Evolutionary conservation across 2,113 vertebrate genomes (phyloP).

Genomic region (Trogon surrucura): DNA sequence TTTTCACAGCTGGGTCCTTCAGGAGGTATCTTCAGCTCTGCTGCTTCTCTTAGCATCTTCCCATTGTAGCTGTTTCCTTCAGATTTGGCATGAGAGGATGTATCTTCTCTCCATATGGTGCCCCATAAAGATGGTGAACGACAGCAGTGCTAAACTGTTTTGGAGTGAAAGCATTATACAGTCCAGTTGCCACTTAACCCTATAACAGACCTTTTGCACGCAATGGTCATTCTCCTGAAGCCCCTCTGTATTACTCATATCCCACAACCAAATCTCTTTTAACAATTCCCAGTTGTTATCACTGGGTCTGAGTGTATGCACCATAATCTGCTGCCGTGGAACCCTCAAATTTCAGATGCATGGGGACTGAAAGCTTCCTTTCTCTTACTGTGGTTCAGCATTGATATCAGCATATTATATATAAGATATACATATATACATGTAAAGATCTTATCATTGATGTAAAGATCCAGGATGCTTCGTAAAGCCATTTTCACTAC

Average conservation of each 20-base stretch:
- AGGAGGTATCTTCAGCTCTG: neutral
- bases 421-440: neutral
- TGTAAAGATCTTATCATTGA: too few relatives aligned
- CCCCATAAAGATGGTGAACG: neutral
- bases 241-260: neutral
- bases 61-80: neutral
- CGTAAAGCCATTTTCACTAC: neutral
- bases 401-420: neutral
- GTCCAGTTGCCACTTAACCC: neutral
- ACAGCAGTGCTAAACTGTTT: neutral
- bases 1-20: neutral
- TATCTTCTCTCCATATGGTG: neutral
- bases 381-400: neutral
- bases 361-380: neutral
- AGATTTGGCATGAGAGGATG: neutral
- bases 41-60: neutral
- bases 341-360: neutral
- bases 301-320: neutral
- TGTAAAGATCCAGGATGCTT: neutral
- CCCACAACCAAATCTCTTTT: neutral
- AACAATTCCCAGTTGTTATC: neutral
- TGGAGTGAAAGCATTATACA: neutral
- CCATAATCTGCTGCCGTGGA: neutral
- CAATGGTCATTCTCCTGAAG: neutral
- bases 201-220: neutral